These are phyloP conservation scores for Acholoe squamosa DNA, from an alignment of 2,888 invertebrate genomes.

Conservation along the genomic window DNA sequence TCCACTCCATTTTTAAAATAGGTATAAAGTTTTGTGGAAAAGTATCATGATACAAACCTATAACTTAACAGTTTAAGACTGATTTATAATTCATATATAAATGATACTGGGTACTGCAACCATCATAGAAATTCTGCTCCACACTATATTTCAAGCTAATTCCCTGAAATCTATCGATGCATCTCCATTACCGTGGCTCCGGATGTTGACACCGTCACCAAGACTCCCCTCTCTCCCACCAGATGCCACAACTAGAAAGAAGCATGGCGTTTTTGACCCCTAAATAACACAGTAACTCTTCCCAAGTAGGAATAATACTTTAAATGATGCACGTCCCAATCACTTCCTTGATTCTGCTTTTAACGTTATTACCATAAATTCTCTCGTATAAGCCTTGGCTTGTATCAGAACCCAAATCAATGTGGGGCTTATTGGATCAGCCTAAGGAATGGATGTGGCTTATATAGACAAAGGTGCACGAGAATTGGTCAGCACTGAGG, in stretches of 20 bases:
- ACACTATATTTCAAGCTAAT: conserved; percentile 12
- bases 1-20: too few species aligned
- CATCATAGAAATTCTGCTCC: background rate
- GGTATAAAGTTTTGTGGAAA: too few species aligned
- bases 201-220: conserved; percentile 42
- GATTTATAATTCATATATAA: too few species aligned
- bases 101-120: too few species aligned
- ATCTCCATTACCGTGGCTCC: conserved; percentile 30
- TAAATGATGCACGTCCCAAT: background rate
- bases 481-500: too few species aligned
- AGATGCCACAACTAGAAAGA: background rate
- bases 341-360: background rate
- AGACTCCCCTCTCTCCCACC: conserved; percentile 41
- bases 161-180: background rate
- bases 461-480: too few species aligned
- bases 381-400: too few species aligned
- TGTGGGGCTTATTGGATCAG: too few species aligned
- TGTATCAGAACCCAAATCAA: too few species aligned
- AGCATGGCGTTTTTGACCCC: conserved; percentile 48
- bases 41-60: too few species aligned
- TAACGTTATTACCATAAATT: background rate
- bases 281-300: conserved; percentile 48
- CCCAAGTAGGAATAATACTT: conserved; percentile 45
- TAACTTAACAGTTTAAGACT: too few species aligned
- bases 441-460: too few species aligned